Base-by-base conservation (phyloP, 2,888 invertebrate species). In the Drosophila prolongata region DNA sequence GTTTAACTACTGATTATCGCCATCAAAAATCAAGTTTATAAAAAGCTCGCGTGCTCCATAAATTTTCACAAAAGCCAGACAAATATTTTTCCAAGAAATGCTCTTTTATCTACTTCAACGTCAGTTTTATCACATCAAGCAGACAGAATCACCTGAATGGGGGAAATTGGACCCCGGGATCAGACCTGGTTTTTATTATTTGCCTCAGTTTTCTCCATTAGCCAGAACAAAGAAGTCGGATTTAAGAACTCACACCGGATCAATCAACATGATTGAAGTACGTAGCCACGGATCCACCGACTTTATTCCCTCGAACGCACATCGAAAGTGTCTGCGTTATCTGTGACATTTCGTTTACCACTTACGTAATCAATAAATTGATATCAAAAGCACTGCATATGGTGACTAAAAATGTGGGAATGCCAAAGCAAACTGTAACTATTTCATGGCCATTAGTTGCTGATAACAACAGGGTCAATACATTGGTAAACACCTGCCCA, bases 181-280 rank as follows among this genome's bases (percentile, higher is more conserved):
- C 43, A 24, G 40, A 42, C 10, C n/a, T 11, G 24, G 50, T 37
- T 60, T 16, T 61, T 37, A 9, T 8, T 14, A 9, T 8, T 14
- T 27, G 34, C 9, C 46, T 62, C 42, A 76, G 78, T 68, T 74
- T 62, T 49, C 69, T 54, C n/a, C 42, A 37, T 34, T 53, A 58
- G 19, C 6, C 42, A 6, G 42, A 43, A 37, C 38, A 43, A 60
- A 50, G 40, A 49, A 54, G 47, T 61, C 24, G 54, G n/a, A 30
- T 46, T 42, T 14, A 64, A 19, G 38, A 40, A 34, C 38, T 13
- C 69, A 40, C 10, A n/a, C n/a, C 47, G 5, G 44, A 11, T 66
- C 44, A 47, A 47, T 54, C 42, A 66, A 52, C 40, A 78, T 78
- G 77, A 60, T 77, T 66, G 69, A 77, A 74, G 77, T 78, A 74